Evolutionary conservation across 2,113 vertebrate genomes (phyloP).

Genomic region (Salvelinus alpinus): DNA sequence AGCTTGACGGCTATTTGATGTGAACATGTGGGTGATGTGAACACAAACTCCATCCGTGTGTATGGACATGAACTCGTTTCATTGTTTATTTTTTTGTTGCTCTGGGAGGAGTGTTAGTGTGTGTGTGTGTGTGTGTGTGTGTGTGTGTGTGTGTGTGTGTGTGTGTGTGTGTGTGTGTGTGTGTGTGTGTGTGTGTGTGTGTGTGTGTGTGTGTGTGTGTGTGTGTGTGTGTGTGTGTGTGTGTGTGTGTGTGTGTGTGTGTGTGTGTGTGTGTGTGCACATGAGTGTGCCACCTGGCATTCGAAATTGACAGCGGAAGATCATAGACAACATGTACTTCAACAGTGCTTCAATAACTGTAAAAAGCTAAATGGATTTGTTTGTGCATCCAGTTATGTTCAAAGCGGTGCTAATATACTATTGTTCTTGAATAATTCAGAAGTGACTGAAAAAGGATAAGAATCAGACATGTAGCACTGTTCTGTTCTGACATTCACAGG

Average conservation of each 20-base stretch:
- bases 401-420: not conserved
- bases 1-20: slow-evolving; percentile 34
- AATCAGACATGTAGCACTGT: slow-evolving; percentile 5
- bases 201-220: not conserved
- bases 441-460: not conserved
- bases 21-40: slow-evolving; percentile 20
- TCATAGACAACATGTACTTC: not conserved
- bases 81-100: slow-evolving; percentile 20
- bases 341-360: not conserved
- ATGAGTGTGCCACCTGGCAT: slow-evolving; percentile 17
- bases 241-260: not conserved
- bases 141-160: not conserved
- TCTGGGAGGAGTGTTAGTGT: not conserved
- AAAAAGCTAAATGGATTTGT: slow-evolving; percentile 10
- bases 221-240: not conserved
- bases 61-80: slow-evolving; percentile 23
- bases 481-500: not conserved
- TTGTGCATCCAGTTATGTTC: slow-evolving; percentile 7
- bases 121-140: not conserved
- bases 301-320: slow-evolving; percentile 3
- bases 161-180: not conserved
- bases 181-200: not conserved
- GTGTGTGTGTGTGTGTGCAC: not conserved
- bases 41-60: slow-evolving; percentile 23
- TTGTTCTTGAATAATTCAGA: slow-evolving; percentile 32